Conservation (phyloP, 2,888 invertebrate genomes). For the Yponomeuta plumbellus region DNA sequence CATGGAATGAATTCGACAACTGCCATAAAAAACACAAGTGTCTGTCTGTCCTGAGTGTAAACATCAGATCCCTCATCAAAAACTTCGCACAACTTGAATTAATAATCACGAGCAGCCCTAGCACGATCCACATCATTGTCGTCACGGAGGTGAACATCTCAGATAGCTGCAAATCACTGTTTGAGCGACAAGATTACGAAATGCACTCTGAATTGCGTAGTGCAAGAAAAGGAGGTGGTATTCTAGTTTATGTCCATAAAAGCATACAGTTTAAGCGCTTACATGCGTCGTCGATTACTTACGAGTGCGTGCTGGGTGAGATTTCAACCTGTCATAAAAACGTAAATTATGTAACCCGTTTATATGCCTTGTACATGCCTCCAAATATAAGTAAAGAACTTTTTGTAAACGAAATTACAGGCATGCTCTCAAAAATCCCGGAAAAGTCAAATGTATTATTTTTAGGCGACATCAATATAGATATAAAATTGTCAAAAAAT, state of each 20-base stretch:
- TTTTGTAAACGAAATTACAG: background rate
- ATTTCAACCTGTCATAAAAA: background rate
- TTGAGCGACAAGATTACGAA: slow-evolving; percentile 18
- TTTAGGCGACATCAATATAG: background rate
- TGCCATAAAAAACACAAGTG: background rate
- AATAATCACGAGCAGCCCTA: slow-evolving; percentile 15
- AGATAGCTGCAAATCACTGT: background rate
- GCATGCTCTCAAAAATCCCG: background rate
- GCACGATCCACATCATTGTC: slow-evolving; percentile 19
- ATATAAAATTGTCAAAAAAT: background rate
- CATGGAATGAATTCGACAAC: slow-evolving; percentile 15
- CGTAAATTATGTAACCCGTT: background rate
- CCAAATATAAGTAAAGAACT: background rate
- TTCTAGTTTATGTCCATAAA: background rate
- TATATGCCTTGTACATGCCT: background rate
- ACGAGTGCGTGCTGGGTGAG: background rate
- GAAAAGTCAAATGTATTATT: background rate
- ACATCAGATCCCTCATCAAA: slow-evolving; percentile 20
- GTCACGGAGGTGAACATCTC: slow-evolving; percentile 23
- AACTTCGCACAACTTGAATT: slow-evolving; percentile 24
- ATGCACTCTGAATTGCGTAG: slow-evolving; percentile 18
- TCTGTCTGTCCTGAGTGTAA: slow-evolving; percentile 16
- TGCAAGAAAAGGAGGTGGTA: slow-evolving; percentile 5
- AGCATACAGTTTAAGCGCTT: background rate
- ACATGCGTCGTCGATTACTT: background rate